phyloP scores from a whole-genome alignment of 2,113 vertebrate genomes.

The Thinocorus orbignyianus region DNA sequence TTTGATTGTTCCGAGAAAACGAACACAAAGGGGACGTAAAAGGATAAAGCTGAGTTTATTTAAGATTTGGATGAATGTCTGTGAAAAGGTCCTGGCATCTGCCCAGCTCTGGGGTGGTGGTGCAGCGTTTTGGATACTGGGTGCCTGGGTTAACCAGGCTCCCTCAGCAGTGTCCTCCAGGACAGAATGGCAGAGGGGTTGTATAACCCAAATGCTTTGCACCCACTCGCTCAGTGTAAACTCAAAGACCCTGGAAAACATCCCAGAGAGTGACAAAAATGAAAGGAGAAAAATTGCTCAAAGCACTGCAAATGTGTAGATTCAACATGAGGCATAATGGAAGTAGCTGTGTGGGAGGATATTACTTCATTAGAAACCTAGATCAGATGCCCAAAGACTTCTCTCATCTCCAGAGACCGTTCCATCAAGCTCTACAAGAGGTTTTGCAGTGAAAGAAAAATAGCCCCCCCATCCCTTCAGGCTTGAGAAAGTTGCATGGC shows the following conservation, averaged over 20 bases:
- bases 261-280: background rate
- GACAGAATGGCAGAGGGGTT: background rate
- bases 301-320: background rate
- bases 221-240: background rate
- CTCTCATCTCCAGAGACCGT: background rate
- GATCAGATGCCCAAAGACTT: constrained; percentile 30
- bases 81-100: background rate
- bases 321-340: background rate
- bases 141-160: background rate
- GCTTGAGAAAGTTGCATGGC: constrained; percentile 8
- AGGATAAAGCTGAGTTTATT: constrained; percentile 25
- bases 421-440: background rate
- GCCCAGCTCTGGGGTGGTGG: background rate
- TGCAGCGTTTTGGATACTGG: background rate
- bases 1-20: background rate
- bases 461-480: background rate
- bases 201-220: background rate
- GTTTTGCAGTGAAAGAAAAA: constrained; percentile 24
- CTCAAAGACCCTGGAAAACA: background rate
- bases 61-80: background rate
- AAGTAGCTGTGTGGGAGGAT: constrained; percentile 4
- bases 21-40: background rate
- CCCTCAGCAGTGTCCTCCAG: background rate
- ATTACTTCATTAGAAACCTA: constrained; percentile 37
- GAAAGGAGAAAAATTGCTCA: background rate